Percentiles rank a stretch among this genome's conserved stretches.
phyloP scores from a whole-genome alignment of 2,113 vertebrate genomes.

The Accipiter virgatus region DNA sequence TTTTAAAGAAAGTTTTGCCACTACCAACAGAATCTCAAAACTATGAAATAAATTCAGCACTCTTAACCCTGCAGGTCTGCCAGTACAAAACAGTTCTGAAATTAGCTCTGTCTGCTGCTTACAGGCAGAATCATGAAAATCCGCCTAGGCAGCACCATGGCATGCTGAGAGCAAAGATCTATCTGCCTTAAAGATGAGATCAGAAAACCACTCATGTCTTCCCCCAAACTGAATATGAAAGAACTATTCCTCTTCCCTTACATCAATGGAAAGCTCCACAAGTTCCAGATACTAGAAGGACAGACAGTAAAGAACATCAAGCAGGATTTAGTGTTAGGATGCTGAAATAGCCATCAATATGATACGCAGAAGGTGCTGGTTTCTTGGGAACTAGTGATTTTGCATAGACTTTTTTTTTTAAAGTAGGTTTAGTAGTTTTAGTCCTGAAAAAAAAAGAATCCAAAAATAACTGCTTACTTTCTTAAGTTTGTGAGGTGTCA shows the following conservation, averaged over 20 bases:
- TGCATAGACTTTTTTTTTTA: background rate
- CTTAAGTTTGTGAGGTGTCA: constrained; percentile 48
- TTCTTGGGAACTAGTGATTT: background rate
- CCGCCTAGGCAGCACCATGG: background rate
- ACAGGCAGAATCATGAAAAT: background rate
- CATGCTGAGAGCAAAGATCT: background rate
- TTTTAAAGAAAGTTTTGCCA: background rate
- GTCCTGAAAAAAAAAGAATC: background rate
- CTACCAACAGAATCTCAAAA: background rate
- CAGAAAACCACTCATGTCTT: background rate
- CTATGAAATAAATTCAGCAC: background rate
- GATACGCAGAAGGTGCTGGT: background rate
- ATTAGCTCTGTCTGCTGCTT: background rate
- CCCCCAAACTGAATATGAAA: background rate
- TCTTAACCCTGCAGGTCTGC: background rate
- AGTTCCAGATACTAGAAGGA: background rate
- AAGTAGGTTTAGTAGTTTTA: constrained; percentile 52
- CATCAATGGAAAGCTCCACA: background rate
- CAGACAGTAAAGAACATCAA: background rate
- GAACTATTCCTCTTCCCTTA: background rate
- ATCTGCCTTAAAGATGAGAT: background rate
- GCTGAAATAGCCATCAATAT: background rate
- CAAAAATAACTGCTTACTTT: constrained; percentile 56
- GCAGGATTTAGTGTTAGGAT: background rate
- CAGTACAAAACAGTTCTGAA: background rate